A percentile compares a stretch with the other conserved stretches of the same genome.
Evolutionary conservation across 2,888 invertebrate genomes (phyloP).

Genomic region (Rotaria magnacalcarata): DNA sequence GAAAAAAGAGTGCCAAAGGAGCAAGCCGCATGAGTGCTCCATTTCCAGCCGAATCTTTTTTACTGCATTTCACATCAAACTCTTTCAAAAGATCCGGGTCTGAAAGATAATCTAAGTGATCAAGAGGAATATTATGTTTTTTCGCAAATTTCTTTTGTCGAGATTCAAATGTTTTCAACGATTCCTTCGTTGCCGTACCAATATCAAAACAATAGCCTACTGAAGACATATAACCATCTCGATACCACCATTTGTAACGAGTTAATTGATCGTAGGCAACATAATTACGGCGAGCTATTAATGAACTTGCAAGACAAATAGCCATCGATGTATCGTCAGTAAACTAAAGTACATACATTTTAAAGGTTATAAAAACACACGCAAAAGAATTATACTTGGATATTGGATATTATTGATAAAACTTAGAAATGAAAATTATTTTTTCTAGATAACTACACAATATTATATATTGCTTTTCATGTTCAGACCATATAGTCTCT

Average conservation of each 20-base stretch:
- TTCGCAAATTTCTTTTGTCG: not conserved
- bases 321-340: conserved; percentile 15
- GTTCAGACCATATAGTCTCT: no score
- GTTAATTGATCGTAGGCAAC: not conserved
- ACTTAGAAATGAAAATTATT: no score
- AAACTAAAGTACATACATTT: not conserved
- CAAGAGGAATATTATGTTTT: not conserved
- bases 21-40: conserved; percentile 1
- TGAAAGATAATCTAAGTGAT: not conserved
- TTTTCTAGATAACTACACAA: no score
- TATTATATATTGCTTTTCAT: no score
- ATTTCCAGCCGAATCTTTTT: not conserved
- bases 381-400: no score
- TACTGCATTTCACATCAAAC: not conserved
- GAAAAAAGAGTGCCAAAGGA: not conserved
- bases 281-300: not conserved
- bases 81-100: not conserved
- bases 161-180: not conserved
- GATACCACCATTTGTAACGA: conserved; percentile 18
- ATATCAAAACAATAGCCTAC: conserved; percentile 2
- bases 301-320: not conserved
- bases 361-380: not conserved
- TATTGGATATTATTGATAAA: no score
- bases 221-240: not conserved
- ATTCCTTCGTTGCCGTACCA: not conserved